Evolutionary conservation across 2,888 invertebrate species (phyloP), one percentile per base, ranked within the genome.

Genomic region (Nasonia oneida): DNA sequence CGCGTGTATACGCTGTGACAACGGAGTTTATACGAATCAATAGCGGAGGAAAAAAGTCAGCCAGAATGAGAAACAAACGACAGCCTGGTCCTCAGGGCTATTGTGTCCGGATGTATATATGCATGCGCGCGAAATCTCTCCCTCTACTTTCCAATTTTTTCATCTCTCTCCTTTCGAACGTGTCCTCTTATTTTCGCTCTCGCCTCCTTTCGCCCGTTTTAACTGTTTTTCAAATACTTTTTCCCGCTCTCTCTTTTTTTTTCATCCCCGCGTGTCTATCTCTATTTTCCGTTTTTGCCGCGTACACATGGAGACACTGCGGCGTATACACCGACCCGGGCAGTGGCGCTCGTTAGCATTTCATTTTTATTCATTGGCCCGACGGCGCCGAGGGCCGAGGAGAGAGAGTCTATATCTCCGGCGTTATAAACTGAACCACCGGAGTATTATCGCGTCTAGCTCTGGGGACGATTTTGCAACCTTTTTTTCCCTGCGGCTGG

Each of bases 331-430:
- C 1, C 29, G 29, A 29, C 47, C 18, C 53, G 15, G 29, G 33
- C 42, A n/a, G 74, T 74, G 84, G 81, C 4, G 86, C 90, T 91
- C 90, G 90, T 91, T 91, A 91, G 90, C 90, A 90, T 90, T 90
- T 91, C 91, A 91, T 91, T 90, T 91, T 91, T 90, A 91, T 91
- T 91, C 91, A 91, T 91, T 90, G 90, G 87, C 88, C 84, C 83
- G 84, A 85, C 87, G 84, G 83, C 79, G 67, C 76, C 57, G 85
- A 84, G 84, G 80, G 71, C 64, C 81, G 50, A 73, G 57, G 29
- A 29, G 29, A 29, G 39, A 15, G 53, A 29, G 23, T 37, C 80
- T 50, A 6, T 39, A 29, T 53, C 23, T 29, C 50, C 50, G 78
- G 53, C 57, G 80, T 67, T 81, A 81, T 53, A 71, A 70, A 85